Base-by-base conservation (phyloP, 1,140 invertebrate species). In the Platyscapa corneri region DNA sequence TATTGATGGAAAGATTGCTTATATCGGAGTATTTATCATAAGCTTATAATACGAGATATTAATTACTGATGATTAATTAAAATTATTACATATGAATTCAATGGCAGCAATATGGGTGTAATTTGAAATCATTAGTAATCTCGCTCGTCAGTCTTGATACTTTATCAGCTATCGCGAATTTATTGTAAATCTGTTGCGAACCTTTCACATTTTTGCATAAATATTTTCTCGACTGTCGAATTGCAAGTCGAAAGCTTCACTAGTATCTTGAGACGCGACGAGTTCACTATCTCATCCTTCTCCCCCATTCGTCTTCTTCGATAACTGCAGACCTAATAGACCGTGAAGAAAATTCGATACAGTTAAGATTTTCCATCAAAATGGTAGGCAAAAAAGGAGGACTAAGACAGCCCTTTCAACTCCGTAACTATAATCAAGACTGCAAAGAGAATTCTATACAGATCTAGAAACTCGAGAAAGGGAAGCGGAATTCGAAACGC, bases 291-390 rank as follows among this genome's bases (percentile, higher is more conserved):
- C 27, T 8, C 46, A 37, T 39, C 16, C 32, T 5, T 23, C 34
- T 27, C 23, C 34, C 53, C 23, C 32, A 37, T 37, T 56, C 37
- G 56, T n/a, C 64, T 30, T 67, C 12, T 67, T n/a, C 34, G 77
- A 1, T 30, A 46, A 14, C 72, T 46, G 7, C 27, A 23, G 0
- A 86, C 83, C 84, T 87, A 88, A 87, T 87, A 88, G 83, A 84
- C 39, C 76, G 77, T 49, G 70, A 87, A 86, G 84, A 87, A 87
- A 87, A 86, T 78, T 87, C 77, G 80, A 87, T 87, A 84, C 83
- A 78, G 81, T 74, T 81, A 46, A 78, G 75, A 89, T 87, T 87
- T 78, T 67, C 65, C 34, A 77, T 32, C 84, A 85, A 74, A 60
- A 3, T 27, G 34, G 27, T 46, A 34, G 2, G n/a, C 78, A 20